Conservation (phyloP, 2,113 vertebrate species). For the Pungitius pungitius region DNA sequence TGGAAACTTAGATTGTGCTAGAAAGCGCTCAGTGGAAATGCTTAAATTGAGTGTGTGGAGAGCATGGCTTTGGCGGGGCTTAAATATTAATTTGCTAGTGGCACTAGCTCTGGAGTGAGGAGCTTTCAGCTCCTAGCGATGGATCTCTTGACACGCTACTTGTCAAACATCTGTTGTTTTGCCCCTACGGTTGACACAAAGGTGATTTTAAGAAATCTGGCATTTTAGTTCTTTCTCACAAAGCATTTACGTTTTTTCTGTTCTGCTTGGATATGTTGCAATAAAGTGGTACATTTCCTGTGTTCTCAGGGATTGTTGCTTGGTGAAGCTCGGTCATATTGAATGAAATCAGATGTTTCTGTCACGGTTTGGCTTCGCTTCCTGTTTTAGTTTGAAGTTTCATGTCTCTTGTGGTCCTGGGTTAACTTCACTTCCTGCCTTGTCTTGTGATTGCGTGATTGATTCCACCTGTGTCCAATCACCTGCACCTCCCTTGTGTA, state of each 20-base stretch:
- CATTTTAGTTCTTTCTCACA: not conserved
- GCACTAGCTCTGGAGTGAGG: slow-evolving; percentile 32
- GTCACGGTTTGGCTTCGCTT: no score
- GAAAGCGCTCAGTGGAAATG: slow-evolving; percentile 51
- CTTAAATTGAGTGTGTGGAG: slow-evolving; percentile 51
- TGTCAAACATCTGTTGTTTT: slow-evolving; percentile 47
- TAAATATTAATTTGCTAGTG: slow-evolving; percentile 64
- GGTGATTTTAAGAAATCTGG: slow-evolving; percentile 3
- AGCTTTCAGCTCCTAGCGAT: slow-evolving; percentile 48
- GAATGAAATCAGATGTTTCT: no score
- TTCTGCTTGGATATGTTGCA: not conserved
- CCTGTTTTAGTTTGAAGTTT: no score
- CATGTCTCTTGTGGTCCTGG: no score
- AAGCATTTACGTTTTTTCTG: slow-evolving; percentile 4
- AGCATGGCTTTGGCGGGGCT: slow-evolving; percentile 50
- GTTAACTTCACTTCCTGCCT: no score
- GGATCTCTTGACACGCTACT: slow-evolving; percentile 47
- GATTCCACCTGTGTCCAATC: no score
- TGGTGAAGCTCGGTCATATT: not conserved
- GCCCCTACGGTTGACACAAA: slow-evolving; percentile 2
- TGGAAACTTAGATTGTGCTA: slow-evolving; percentile 54
- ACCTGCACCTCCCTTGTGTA: no score
- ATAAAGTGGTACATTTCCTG: not conserved
- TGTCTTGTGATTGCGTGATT: no score
- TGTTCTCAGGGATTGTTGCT: not conserved